phyloP scores from a whole-genome alignment of 2,797 vertebrate species.

The Pseudochromis fuscus region DNA sequence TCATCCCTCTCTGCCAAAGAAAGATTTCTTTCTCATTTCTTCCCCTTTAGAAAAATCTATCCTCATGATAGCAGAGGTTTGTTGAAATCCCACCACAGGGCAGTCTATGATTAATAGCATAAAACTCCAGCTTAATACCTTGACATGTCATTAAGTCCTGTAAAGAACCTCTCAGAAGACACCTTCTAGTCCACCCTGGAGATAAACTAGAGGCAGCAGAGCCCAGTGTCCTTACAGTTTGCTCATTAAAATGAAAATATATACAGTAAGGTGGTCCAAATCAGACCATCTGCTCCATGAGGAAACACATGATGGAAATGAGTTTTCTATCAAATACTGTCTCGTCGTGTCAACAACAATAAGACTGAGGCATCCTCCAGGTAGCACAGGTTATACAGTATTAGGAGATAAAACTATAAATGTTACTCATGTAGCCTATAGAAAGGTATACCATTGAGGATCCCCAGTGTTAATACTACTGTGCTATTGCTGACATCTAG shows the following conservation, averaged over 20 bases:
- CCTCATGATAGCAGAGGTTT: slow-evolving; percentile 2
- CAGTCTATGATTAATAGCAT: slow-evolving; percentile 15
- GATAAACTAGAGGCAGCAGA: slow-evolving; percentile 16
- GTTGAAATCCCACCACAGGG: slow-evolving; percentile 5
- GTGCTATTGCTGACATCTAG: slow-evolving; percentile 62
- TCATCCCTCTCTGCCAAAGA: background rate
- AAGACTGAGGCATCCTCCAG: background rate
- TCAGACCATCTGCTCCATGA: slow-evolving; percentile 20
- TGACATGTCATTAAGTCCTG: slow-evolving; percentile 28
- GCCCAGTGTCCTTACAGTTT: slow-evolving; percentile 2
- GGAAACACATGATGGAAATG: slow-evolving; percentile 2
- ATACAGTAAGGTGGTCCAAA: slow-evolving; percentile 24
- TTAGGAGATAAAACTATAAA: background rate
- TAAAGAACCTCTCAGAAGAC: slow-evolving; percentile 24
- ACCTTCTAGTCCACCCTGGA: background rate
- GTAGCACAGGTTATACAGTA: background rate
- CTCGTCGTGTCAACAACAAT: background rate
- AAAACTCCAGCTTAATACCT: slow-evolving; percentile 28
- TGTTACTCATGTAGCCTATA: background rate
- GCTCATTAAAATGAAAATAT: slow-evolving; percentile 32
- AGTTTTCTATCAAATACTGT: slow-evolving; percentile 1
- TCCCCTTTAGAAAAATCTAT: background rate
- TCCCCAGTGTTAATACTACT: background rate
- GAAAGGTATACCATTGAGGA: background rate
- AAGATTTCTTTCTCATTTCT: background rate